Evolutionary conservation across 2,888 invertebrate species (phyloP), one percentile per base, ranked within the genome.

Genomic region (Protodeltote pygarga): DNA sequence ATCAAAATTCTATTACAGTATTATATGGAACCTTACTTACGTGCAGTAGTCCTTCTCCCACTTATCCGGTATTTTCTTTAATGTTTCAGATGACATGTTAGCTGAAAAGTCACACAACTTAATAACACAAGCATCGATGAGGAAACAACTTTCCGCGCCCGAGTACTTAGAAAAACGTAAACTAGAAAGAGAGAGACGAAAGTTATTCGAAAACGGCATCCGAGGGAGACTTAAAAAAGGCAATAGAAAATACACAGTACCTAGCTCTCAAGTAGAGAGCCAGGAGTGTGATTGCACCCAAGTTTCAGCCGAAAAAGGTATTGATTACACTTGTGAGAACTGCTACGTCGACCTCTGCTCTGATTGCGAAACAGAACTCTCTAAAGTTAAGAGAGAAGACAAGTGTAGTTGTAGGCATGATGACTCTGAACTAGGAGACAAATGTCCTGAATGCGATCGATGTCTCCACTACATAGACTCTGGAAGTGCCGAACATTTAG

Each of bases 151-250:
- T 39, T 96, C 96, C 15, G 97, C 97, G 0, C 98, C 98, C 0
- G 97, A 98, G 67, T 98, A 98, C 83, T 91, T 98, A 49, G 98
- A 98, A 79, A 95, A 96, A 63, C 93, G 98, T 16, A 96, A 97
- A 77, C 92, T 95, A 39, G 95, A 95, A 66, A 91, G 95, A 33
- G 95, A 95, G 35, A 93, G 95, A 71, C 84, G 94, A 62, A 94
- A 94, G 75, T 93, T 94, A 1, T 92, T 89, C 38, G 95, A 95
- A 76, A 93, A 93, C 35, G 93, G 94, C 29, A 81, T 93, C 27
- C 83, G 94, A 68, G 93, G 93, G 6, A 90, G 94, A 60, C 82
- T 94, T 5, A 93, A 94, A 70, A 94, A 94, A 75, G 84, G 87
- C 1, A 90, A 93, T 40, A 94, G 88, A 45, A 89, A 89, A 69